Evolutionary conservation across 1,140 invertebrate genomes (phyloP).

Genomic region (Megalopta genalis): DNA sequence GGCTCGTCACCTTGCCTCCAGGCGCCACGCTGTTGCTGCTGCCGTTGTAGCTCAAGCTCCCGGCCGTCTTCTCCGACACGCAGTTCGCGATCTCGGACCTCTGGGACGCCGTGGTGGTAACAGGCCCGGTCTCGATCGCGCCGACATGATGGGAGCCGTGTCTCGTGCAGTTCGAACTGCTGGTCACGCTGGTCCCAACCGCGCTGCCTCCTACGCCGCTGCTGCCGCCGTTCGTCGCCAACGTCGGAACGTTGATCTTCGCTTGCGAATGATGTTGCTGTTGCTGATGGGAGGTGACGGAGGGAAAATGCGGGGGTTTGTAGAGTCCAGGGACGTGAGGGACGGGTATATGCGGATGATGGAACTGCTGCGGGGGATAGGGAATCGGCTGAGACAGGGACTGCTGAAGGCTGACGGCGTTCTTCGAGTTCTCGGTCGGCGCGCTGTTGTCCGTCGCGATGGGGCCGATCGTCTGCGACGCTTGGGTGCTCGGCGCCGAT

Average conservation of each 20-base stretch:
- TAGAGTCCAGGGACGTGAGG: conserved; percentile 71
- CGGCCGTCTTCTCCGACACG: conserved; percentile 40
- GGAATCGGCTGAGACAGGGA: conserved; percentile 54
- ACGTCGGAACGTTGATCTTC: conserved; percentile 56
- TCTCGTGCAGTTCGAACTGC: conserved; percentile 42
- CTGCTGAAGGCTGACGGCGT: conserved; percentile 46
- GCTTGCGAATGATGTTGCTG: conserved; percentile 49
- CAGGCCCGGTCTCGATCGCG: neutral
- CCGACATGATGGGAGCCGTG: conserved; percentile 36
- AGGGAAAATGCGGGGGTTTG: conserved; percentile 69
- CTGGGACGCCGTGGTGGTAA: neutral
- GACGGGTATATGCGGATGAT: conserved; percentile 70
- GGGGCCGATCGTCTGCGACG: conserved; percentile 51
- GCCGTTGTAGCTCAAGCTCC: neutral
- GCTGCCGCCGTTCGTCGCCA: conserved; percentile 30
- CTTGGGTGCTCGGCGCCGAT: conserved; percentile 20
- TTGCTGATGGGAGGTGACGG: conserved; percentile 55
- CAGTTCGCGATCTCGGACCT: conserved; percentile 46
- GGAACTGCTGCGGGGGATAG: conserved; percentile 60
- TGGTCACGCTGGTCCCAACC: conserved; percentile 21
- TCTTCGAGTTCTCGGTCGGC: conserved; percentile 45
- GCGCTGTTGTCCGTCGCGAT: neutral
- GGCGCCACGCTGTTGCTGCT: conserved; percentile 47
- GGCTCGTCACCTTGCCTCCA: conserved; percentile 41
- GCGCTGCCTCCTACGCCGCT: conserved; percentile 3